Base-by-base conservation (phyloP, 2,888 invertebrate species). In the Sicus ferrugineus region DNA sequence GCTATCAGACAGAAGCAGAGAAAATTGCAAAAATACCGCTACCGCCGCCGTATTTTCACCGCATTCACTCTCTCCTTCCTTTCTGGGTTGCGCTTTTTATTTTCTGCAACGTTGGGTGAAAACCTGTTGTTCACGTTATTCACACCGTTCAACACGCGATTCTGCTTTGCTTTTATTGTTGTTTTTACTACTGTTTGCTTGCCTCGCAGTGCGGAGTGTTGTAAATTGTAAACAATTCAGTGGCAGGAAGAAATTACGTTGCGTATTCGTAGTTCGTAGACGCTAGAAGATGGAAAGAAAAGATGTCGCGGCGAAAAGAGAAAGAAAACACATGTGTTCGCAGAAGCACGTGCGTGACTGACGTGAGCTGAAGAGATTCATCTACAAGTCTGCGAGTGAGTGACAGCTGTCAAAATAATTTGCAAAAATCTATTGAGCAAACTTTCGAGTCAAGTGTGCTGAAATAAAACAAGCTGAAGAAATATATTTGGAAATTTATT, bases 71-170 rank as follows among this genome's bases (percentile, higher is more conserved):
- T 54, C 54, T 54, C 14, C 14, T 16, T 54, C 28, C 30, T 67
- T 67, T 69, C 54, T 65, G 59, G 71, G 54, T 67, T 67, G 64
- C 52, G 46, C n/a, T 46, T n/a, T 52, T 48, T 52, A 63, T 67
- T 68, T 46, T 48, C 23, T 50, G 61, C 14, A 42, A 56, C 54
- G 69, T 70, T 67, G 70, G 70, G 67, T 72, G 72, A 70, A 42
- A 59, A 73, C 73, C 73, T 73, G 73, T 73, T 73, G 73, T 71
- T n/a, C 58, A 46, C 21, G 28, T 69, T 70, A n/a, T 61, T 48
- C 52, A 48, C 61, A 56, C 61, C 38, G 31, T 38, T 11, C 61
- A 52, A 52, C 71, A 69, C 65, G 73, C 72, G 69, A 70, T 69
- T 62, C 19, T 23, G 30, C 16, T 34, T 58, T 19, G 30, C 14